These are phyloP conservation scores for Cordylochernes scorpioides DNA, from an alignment of 2,888 invertebrate genomes.

Conservation along the genomic window DNA sequence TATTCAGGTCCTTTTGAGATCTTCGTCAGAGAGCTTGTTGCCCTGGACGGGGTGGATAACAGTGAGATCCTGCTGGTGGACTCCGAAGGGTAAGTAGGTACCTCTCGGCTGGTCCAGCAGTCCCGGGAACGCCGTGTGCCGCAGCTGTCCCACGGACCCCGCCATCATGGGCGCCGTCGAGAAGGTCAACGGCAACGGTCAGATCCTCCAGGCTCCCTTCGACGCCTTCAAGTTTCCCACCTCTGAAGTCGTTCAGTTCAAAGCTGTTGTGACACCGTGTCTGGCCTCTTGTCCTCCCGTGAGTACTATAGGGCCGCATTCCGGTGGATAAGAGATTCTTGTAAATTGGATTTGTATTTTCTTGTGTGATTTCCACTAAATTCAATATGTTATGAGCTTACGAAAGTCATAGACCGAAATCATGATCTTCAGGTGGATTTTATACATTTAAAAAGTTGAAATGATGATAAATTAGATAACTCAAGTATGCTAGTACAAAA, in stretches of 20 bases:
- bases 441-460: too few relatives aligned
- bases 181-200: slow-evolving; percentile 32
- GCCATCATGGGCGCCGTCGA: slow-evolving; percentile 77
- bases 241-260: slow-evolving; percentile 76
- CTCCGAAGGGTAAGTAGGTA: slow-evolving; percentile 38
- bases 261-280: slow-evolving; percentile 77
- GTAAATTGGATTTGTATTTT: too few relatives aligned
- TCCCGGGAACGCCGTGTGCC: background rate
- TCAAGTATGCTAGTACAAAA: too few relatives aligned
- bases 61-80: slow-evolving; percentile 76
- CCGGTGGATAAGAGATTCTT: too few relatives aligned
- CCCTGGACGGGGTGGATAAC: slow-evolving; percentile 74
- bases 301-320: too few relatives aligned
- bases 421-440: too few relatives aligned
- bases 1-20: slow-evolving; percentile 61
- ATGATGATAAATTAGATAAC: too few relatives aligned
- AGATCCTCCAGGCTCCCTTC: slow-evolving; percentile 63
- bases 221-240: slow-evolving; percentile 91
- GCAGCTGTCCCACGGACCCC: slow-evolving; percentile 63
- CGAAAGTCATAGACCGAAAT: too few relatives aligned
- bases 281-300: slow-evolving; percentile 78
- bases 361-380: too few relatives aligned
- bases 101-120: background rate
- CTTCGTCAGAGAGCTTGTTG: slow-evolving; percentile 72
- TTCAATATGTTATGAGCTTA: too few relatives aligned